Percentiles rank a stretch among this genome's conserved stretches.
Conservation (phyloP, 2,797 vertebrate species). For the Phataginus tetradactyla region DNA sequence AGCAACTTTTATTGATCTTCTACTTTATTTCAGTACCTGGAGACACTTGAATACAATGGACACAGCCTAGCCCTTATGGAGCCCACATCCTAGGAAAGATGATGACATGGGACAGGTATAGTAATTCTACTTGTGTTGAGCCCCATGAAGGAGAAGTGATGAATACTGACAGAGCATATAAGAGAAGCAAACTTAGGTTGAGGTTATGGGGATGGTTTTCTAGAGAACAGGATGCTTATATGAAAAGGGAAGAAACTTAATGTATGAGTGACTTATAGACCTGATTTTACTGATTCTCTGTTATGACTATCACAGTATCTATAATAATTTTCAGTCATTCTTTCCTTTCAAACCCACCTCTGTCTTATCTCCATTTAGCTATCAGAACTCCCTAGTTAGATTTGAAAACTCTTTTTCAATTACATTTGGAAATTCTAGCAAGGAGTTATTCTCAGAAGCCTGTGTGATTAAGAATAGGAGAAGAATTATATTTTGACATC, state of each 20-base stretch:
- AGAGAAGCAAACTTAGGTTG: not conserved
- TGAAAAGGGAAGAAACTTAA: not conserved
- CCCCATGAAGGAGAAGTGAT: not conserved
- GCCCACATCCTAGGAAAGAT: not conserved
- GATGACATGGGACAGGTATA: not conserved
- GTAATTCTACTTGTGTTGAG: not conserved
- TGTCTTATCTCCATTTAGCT: not conserved
- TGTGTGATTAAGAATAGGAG: constrained; percentile 33
- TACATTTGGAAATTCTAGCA: constrained; percentile 54
- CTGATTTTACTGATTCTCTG: not conserved
- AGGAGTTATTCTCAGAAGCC: not conserved
- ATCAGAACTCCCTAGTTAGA: not conserved
- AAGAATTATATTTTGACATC: constrained; percentile 45
- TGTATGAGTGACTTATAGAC: not conserved
- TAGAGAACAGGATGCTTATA: not conserved
- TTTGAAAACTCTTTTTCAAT: constrained; percentile 48
- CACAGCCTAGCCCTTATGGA: not conserved
- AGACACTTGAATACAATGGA: not conserved
- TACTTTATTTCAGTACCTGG: not conserved
- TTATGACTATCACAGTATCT: not conserved
- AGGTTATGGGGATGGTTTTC: not conserved
- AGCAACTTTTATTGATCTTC: not conserved
- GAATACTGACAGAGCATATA: not conserved
- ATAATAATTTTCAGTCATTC: not conserved
- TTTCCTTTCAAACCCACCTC: not conserved